phyloP scores from a whole-genome alignment of 2,888 invertebrate species.

The Sceliomorpha sp. region DNA sequence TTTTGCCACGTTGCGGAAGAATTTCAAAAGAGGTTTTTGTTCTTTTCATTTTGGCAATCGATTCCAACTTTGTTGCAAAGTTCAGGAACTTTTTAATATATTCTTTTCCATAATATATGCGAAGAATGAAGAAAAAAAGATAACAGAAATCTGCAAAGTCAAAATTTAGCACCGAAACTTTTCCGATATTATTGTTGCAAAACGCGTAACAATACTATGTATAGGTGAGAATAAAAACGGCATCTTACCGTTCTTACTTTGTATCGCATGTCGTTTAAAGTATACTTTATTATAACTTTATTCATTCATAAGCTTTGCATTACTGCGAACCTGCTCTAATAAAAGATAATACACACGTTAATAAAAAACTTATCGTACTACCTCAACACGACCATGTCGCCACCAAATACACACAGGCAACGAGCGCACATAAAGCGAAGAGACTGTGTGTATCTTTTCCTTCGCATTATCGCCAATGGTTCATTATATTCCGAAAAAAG shows the following conservation, averaged over 20 bases:
- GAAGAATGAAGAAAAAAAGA: too few relatives aligned
- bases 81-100: too few relatives aligned
- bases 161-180: too few relatives aligned
- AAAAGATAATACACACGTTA: conserved; percentile 53
- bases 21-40: not conserved
- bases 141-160: too few relatives aligned
- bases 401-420: conserved; percentile 39
- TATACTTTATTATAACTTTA: conserved; percentile 46
- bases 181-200: too few relatives aligned
- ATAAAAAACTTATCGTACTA: conserved; percentile 54
- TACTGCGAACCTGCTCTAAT: conserved; percentile 47
- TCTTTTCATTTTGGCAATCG: not conserved
- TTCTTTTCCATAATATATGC: too few relatives aligned
- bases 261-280: conserved; percentile 39
- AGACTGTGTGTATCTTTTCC: conserved; percentile 34
- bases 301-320: conserved; percentile 50
- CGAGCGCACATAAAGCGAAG: conserved; percentile 37
- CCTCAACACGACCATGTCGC: conserved; percentile 36
- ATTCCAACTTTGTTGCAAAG: too few relatives aligned
- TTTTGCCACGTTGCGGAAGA: conserved; percentile 27
- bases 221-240: not conserved
- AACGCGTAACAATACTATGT: too few relatives aligned
- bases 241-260: conserved; percentile 3
- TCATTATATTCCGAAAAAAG: conserved; percentile 34
- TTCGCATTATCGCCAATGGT: conserved; percentile 38